Conservation (phyloP, 2,113 vertebrate species). For the Microcebus ravelobensis region DNA sequence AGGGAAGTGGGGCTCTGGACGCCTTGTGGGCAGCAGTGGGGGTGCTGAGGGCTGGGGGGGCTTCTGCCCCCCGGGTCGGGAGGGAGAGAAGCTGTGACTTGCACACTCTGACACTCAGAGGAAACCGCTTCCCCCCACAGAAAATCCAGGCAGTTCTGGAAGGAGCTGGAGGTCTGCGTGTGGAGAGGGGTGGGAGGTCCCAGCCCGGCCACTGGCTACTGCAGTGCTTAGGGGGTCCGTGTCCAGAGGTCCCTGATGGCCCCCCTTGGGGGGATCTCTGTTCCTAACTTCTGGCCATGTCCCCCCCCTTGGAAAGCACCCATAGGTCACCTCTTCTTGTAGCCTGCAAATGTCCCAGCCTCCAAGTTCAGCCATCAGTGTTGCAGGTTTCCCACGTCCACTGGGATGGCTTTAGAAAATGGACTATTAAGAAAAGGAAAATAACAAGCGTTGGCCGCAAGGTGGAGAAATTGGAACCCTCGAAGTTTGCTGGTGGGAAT, state of each 20-base stretch:
- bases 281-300: neutral
- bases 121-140: neutral
- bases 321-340: fast-evolving
- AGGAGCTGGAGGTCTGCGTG: fast-evolving
- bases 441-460: neutral
- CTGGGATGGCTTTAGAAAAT: neutral
- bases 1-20: no score
- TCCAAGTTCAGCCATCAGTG: neutral
- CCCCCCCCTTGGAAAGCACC: neutral
- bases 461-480: neutral
- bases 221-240: no score
- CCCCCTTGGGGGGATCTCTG: no score
- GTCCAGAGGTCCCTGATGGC: neutral
- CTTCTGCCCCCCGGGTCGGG: neutral
- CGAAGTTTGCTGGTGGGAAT: neutral
- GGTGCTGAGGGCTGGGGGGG: neutral
- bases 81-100: neutral
- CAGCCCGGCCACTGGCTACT: neutral
- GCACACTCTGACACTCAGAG: neutral
- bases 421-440: neutral
- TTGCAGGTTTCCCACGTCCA: neutral
- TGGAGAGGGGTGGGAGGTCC: no score
- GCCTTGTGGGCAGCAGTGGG: neutral
- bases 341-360: neutral
- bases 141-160: neutral